Evolutionary conservation across 2,888 invertebrate species (phyloP), one percentile per base, ranked within the genome.

Genomic region (Papilio gigon): DNA sequence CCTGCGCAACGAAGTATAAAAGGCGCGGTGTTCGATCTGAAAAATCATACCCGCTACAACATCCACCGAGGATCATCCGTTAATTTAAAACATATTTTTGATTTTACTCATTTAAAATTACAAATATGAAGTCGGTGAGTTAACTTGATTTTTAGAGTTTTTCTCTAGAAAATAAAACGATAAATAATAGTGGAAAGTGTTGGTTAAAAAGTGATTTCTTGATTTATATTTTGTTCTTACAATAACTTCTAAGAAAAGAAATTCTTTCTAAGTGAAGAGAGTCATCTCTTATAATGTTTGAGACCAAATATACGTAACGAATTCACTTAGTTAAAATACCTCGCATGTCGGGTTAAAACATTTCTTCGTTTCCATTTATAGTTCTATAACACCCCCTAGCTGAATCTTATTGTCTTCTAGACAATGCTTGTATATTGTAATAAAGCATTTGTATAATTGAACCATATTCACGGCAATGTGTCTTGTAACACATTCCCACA

Each of bases 71-170:
- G 83, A 90, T 82, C 88, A 88, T 80, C 78, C 71, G 69, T 72
- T 40, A 44, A 63, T 83, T 77, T 73, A 75, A 27, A 53, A 77
- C 73, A 75, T 75, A 73, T 76, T 78, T 75, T 73, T 76, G 74
- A 74, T 78, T 77, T 76, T 76, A 74, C 73, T 73, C 75, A 64
- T 17, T 40, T 77, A 75, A 74, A 72, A 72, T 73, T 63, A 75
- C 67, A 72, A 87, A 83, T 77, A 92, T 92, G 92, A 90, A 86
- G 84, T 86, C 87, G 92, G 92, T 92, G 80, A 92, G 92, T 90
- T 74, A 69, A 71, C 37, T 67, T 68, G 68, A 70, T 72, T 65
- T 70, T 72, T 17, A 56, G 30, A n/a, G n/a, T n/a, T 17, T 30
- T 4, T 56, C 17, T 3, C 6, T 9, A 8, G 4, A 30, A 17